Evolutionary conservation across 2,113 vertebrate genomes (phyloP).

Genomic region (Ancistrus triradiatus): DNA sequence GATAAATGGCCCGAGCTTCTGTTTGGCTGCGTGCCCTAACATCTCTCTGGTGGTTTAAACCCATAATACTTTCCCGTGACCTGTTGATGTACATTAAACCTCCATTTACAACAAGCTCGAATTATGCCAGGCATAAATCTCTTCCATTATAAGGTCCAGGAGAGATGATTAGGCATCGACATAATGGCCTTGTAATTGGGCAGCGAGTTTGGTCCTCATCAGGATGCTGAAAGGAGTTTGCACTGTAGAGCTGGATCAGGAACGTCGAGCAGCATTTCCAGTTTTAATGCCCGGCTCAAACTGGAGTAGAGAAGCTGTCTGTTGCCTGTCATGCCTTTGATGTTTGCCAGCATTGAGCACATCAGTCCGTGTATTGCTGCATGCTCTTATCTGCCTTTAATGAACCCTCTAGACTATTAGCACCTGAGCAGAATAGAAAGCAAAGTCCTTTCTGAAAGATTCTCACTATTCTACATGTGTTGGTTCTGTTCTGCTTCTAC

Average conservation of each 20-base stretch:
- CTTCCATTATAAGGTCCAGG: conserved; percentile 49
- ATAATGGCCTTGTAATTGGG: conserved; percentile 50
- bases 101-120: conserved; percentile 48
- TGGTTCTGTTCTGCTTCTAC: too few species aligned
- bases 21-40: conserved; percentile 58
- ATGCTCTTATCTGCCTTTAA: conserved; percentile 30
- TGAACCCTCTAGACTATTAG: conserved; percentile 23
- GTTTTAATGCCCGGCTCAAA: conserved; percentile 6
- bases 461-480: too few species aligned
- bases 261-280: neutral
- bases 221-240: conserved; percentile 35
- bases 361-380: conserved; percentile 24
- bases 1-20: conserved; percentile 62
- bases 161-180: conserved; percentile 46
- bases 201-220: conserved; percentile 45
- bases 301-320: conserved; percentile 1
- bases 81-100: conserved; percentile 65
- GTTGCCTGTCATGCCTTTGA: conserved; percentile 24
- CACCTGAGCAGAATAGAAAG: conserved; percentile 8
- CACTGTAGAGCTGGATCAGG: neutral
- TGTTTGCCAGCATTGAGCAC: conserved; percentile 23
- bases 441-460: too few species aligned
- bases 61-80: conserved; percentile 57
- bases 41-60: conserved; percentile 54
- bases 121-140: conserved; percentile 56